Evolutionary conservation across 2,888 invertebrate species (phyloP), one percentile per base, ranked within the genome.

Genomic region (Germaria angustata): DNA sequence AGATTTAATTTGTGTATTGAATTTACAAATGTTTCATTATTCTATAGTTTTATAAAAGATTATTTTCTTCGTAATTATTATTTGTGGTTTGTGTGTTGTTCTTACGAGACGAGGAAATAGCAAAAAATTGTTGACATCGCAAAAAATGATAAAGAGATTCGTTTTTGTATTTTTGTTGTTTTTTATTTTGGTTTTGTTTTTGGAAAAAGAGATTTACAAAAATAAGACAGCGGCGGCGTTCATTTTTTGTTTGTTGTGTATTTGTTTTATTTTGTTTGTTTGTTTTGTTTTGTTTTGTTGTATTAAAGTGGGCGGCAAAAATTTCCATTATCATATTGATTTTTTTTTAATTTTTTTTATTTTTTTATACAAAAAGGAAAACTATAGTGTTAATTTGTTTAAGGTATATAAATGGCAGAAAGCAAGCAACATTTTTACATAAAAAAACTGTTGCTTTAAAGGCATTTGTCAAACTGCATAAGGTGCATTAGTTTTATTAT

Each of bases 41-140:
- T 59, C 51, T 34, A 36, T 75, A 81, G n/a, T n/a, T n/a, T n/a
- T n/a, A n/a, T n/a, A n/a, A n/a, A n/a, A n/a, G n/a, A n/a, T n/a
- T n/a, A n/a, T 84, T 81, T 57, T 57, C 51, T 28, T 57, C 46
- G 32, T 85, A 44, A 57, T 66, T 57, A 66, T 44, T 86, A 51
- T 68, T 82, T 28, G 81, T 80, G 41, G 53, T 44, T 59, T 80
- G 72, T 76, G 81, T 81, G 57, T 84, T 84, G 49, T 69, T 77
- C 65, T 68, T 68, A 65, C 36, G 57, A 59, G 78, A 71, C 66
- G 73, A 66, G 85, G 89, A 89, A 89, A 89, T 89, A 89, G 89
- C 82, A 88, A 88, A 87, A 86, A 86, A 86, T 89, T 90, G 88
- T 89, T 89, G 89, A 89, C 87, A 89, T 90, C 90, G 90, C 89